Evolutionary conservation across 1,140 invertebrate species (phyloP).

Genomic region (Drosophila pruinosa): DNA sequence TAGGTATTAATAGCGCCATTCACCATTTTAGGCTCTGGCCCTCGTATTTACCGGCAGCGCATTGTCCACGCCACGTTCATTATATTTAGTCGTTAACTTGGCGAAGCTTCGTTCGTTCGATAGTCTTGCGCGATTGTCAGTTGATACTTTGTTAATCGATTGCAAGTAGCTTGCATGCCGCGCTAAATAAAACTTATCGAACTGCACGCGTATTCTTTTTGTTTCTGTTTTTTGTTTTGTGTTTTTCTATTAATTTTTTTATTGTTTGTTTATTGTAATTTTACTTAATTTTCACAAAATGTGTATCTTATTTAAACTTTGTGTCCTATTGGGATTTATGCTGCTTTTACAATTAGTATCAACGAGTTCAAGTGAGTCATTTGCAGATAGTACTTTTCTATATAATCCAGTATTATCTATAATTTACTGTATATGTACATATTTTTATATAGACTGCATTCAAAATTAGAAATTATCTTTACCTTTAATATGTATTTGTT

Average conservation of each 20-base stretch:
- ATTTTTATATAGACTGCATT: not conserved
- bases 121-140: slow-evolving; percentile 18
- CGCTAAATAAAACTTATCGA: slow-evolving; percentile 9
- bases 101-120: slow-evolving; percentile 32
- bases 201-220: too few relatives aligned
- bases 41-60: slow-evolving; percentile 10
- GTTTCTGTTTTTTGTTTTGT: not conserved
- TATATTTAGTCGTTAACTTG: slow-evolving; percentile 5
- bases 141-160: slow-evolving; percentile 4
- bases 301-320: not conserved
- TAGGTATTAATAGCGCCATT: slow-evolving; percentile 9
- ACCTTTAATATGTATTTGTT: too few relatives aligned
- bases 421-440: not conserved
- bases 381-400: not conserved
- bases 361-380: slow-evolving; percentile 2
- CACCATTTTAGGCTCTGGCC: slow-evolving; percentile 21
- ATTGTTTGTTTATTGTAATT: not conserved
- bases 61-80: not conserved
- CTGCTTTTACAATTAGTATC: not conserved
- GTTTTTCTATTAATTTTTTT: not conserved
- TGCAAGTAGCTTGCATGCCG: slow-evolving; percentile 1
- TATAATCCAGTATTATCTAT: not conserved
- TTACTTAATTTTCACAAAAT: not conserved
- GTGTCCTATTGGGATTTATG: not conserved
- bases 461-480: not conserved